Base-by-base conservation (phyloP, 2,797 vertebrate genomes). In the Rhinella marina region DNA sequence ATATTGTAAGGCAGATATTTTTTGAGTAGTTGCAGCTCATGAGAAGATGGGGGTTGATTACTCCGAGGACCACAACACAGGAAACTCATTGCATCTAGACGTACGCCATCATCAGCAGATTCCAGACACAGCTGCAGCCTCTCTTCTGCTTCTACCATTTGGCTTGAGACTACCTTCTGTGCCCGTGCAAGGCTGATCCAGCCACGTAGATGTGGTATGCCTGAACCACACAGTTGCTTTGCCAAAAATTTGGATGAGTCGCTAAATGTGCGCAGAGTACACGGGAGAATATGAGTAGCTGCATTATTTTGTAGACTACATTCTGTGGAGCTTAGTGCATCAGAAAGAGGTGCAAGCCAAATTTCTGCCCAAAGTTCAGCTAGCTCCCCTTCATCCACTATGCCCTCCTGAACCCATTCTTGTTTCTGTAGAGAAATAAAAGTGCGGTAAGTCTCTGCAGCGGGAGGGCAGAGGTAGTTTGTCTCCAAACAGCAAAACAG, bases 401-500 rank as follows among this genome's bases (percentile, higher is more conserved):
- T 89, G 64, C 6, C 91, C 83, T 0, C 59, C 76, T 0, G 16
- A 68, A 77, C 82, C 61, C 88, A 90, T 85, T 96, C 95, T 0
- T 56, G 61, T 25, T 93, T 93, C 92, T 96, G 96, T 90, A 96
- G 94, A 88, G 87, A 94, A 88, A 97, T 93, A 87, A 98, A 89
- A 23, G 90, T 92, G 91, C 92, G 96, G 92, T 98, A 98, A 56
- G 96, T 92, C 86, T 98, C 96, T 0, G 95, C 91, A 0, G 94
- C 97, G 0, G 93, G 92, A 0, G 97, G 96, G 9, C 96, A 96
- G 77, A 98, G 93, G 90, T 96, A 95, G 93, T 97, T 98, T 90
- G 93, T 95, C 17, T 96, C 94, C 86, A 98, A 92, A 93, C 97
- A 97, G 92, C 93, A 95, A 86, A 97, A 92, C 80, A 98, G 94